phyloP scores from a whole-genome alignment of 1,140 invertebrate genomes.

The Drosophila ambigua region DNA sequence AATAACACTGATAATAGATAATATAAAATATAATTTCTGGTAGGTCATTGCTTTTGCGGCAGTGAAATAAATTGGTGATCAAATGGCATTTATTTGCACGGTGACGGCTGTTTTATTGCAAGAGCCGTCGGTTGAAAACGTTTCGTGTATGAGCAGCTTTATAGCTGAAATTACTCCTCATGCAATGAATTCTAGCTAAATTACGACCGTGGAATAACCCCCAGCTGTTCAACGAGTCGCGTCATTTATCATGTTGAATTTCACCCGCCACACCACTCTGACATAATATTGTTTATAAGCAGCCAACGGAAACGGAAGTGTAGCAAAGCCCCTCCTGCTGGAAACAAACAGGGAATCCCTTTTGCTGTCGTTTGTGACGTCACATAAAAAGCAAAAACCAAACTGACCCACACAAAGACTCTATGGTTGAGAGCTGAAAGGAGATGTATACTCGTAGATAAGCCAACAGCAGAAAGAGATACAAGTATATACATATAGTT shows the following conservation, averaged over 20 bases:
- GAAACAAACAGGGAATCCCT: conserved; percentile 2
- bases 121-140: too few relatives aligned
- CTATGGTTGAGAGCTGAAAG: neutral
- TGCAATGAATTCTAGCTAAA: too few relatives aligned
- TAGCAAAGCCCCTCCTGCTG: conserved; percentile 36
- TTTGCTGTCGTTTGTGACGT: neutral
- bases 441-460: too few relatives aligned
- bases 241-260: conserved; percentile 19
- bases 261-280: neutral
- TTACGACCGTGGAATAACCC: neutral
- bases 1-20: too few relatives aligned
- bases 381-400: neutral
- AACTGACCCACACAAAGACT: conserved; percentile 1
- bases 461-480: neutral
- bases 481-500: too few relatives aligned
- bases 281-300: conserved; percentile 32
- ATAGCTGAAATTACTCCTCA: neutral
- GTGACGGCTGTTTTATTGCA: too few relatives aligned
- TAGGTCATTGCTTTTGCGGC: conserved; percentile 2
- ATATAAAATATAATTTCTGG: too few relatives aligned
- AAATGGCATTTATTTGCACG: too few relatives aligned
- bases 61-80: too few relatives aligned
- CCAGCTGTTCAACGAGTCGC: neutral
- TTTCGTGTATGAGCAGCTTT: neutral
- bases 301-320: conserved; percentile 15